Percentiles rank a stretch among this genome's conserved stretches.
phyloP scores from a whole-genome alignment of 2,888 invertebrate species.

The Volucella bombylans region DNA sequence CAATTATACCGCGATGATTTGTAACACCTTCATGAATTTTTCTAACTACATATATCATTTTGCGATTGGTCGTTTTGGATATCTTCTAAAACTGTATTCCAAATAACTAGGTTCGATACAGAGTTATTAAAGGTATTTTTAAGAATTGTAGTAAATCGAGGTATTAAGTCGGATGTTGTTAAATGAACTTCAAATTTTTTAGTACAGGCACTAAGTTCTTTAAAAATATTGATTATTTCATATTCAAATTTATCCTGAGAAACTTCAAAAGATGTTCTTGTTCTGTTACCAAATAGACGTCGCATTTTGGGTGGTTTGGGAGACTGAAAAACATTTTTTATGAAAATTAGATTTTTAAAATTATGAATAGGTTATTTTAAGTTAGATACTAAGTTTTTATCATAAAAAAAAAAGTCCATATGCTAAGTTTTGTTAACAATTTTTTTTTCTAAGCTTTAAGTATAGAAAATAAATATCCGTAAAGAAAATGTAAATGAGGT shows the following conservation, averaged over 20 bases:
- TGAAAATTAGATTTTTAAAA: slow-evolving; percentile 55
- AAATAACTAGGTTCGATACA: slow-evolving; percentile 27
- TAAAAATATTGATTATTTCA: slow-evolving; percentile 50
- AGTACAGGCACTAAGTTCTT: slow-evolving; percentile 32
- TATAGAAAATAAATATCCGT: no score
- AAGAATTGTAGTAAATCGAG: slow-evolving; percentile 13
- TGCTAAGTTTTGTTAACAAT: no score
- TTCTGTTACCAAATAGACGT: slow-evolving; percentile 28
- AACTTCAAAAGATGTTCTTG: slow-evolving; percentile 22
- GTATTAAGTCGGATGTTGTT: slow-evolving; percentile 31
- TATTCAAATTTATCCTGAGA: slow-evolving; percentile 32
- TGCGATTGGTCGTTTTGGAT: slow-evolving; percentile 49
- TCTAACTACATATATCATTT: slow-evolving; percentile 51
- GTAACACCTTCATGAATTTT: slow-evolving; percentile 58
- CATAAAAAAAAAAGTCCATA: no score
- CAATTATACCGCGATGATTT: slow-evolving; percentile 70
- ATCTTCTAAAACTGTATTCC: slow-evolving; percentile 2
- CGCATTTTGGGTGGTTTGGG: slow-evolving; percentile 23
- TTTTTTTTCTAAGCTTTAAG: no score
- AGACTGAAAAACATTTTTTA: slow-evolving; percentile 14
- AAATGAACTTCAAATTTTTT: slow-evolving; percentile 49
- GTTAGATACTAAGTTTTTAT: no score
- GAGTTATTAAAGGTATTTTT: slow-evolving; percentile 46
- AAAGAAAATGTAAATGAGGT: no score
- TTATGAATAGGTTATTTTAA: slow-evolving; percentile 74